A percentile compares a stretch with the other conserved stretches of the same genome.
These are phyloP conservation scores for Stichopus chloronotus DNA, from an alignment of 35 echinoderm and acorn worm species.

Conservation along the genomic window DNA sequence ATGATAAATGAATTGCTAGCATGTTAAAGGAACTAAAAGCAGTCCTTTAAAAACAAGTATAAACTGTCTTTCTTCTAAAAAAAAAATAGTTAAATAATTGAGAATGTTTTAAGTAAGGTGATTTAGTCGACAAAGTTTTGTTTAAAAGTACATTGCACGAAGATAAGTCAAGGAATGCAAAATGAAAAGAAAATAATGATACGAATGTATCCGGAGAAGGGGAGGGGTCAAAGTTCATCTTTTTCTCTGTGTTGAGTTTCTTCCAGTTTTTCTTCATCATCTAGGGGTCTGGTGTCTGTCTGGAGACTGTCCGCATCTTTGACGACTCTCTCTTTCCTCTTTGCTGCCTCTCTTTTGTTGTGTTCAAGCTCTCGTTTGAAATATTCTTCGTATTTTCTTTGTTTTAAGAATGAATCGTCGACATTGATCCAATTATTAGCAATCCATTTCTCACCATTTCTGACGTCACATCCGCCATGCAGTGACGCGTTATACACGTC, in stretches of 20 bases:
- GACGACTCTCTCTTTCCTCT: not conserved
- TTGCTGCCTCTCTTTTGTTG: not conserved
- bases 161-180: constrained; percentile 4
- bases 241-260: not conserved
- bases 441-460: constrained; percentile 82
- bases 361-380: not conserved
- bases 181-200: not conserved
- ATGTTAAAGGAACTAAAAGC: too few species aligned
- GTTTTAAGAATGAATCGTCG: constrained; percentile 37
- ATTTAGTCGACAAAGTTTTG: not conserved
- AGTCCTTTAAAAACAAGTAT: too few species aligned
- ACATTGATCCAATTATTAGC: constrained; percentile 90
- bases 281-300: not conserved
- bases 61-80: too few species aligned
- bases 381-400: constrained; percentile 11
- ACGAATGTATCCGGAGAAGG: not conserved
- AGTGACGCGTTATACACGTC: constrained; percentile 66
- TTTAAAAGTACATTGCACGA: not conserved
- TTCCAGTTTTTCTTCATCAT: not conserved
- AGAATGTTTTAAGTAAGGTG: not conserved
- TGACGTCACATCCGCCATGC: constrained; percentile 90
- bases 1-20: too few species aligned
- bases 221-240: constrained; percentile 35
- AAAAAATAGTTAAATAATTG: not conserved
- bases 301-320: not conserved